A percentile compares a stretch with the other conserved stretches of the same genome.
phyloP scores from a whole-genome alignment of 2,113 vertebrate genomes.

The Thinocorus orbignyianus region DNA sequence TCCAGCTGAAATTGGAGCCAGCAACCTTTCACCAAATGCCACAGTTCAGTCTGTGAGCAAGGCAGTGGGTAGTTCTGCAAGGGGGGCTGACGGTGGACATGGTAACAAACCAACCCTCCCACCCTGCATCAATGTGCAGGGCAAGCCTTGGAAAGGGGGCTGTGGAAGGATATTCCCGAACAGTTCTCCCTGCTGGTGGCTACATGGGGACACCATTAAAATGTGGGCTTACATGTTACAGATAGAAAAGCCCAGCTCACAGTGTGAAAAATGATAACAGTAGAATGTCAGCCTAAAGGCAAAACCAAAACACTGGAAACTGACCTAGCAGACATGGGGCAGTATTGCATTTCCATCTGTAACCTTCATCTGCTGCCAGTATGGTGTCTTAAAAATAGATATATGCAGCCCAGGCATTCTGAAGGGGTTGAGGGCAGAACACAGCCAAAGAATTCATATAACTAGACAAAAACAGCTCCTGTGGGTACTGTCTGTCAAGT shows the following conservation, averaged over 20 bases:
- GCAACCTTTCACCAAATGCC: constrained; percentile 75
- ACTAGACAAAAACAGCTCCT: background rate
- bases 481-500: background rate
- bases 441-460: background rate
- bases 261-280: background rate
- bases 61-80: background rate
- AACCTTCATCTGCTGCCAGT: constrained; percentile 3
- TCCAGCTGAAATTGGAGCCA: constrained; percentile 35
- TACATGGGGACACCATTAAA: rapidly evolving
- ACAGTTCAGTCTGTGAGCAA: constrained; percentile 17
- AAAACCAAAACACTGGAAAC: background rate
- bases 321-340: background rate
- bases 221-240: rapidly evolving
- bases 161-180: background rate
- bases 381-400: constrained; percentile 24
- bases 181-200: background rate
- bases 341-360: background rate
- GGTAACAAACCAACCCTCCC: background rate
- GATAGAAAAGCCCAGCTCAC: background rate
- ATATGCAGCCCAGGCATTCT: background rate
- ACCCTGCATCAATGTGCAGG: rapidly evolving
- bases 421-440: background rate
- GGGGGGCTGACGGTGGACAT: rapidly evolving
- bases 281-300: background rate
- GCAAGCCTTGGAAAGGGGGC: background rate